Evolutionary conservation across 2,797 vertebrate genomes (phyloP).

Genomic region (Danio tinwini): DNA sequence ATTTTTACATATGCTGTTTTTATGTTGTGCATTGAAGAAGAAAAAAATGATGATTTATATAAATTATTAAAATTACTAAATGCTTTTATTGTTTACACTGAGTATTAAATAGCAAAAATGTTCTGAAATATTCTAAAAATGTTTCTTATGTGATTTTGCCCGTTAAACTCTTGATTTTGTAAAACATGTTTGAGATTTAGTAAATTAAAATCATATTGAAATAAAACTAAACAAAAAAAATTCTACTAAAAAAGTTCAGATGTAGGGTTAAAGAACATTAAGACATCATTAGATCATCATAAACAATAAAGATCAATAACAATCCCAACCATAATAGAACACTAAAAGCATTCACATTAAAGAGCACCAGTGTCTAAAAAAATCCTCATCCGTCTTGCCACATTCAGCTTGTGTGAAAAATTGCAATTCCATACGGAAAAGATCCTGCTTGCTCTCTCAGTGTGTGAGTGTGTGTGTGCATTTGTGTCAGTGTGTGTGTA

Average conservation of each 20-base stretch:
- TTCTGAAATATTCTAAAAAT: no score
- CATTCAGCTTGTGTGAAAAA: slow-evolving; percentile 14
- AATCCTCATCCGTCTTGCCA: slow-evolving; percentile 16
- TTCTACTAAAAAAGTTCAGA: not conserved
- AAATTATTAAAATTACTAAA: no score
- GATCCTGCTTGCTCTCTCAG: not conserved
- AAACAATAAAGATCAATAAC: not conserved
- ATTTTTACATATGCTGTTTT: no score
- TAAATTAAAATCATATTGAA: not conserved
- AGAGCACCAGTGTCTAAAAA: not conserved
- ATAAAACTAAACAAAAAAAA: no score
- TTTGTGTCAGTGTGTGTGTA: not conserved
- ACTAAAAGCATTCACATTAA: not conserved
- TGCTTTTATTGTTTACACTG: no score
- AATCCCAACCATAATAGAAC: not conserved
- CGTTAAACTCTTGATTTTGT: no score
- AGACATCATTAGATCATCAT: not conserved
- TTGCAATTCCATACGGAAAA: not conserved
- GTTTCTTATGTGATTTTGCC: no score
- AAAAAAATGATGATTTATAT: no score
- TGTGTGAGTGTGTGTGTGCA: slow-evolving; percentile 24
- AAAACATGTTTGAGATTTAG: no score
- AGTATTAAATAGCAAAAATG: no score
- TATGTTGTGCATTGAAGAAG: no score
- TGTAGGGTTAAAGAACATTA: not conserved